These are phyloP conservation scores for Zygothrica quintamaculata DNA, from an alignment of 2,888 invertebrate genomes.

Conservation along the genomic window DNA sequence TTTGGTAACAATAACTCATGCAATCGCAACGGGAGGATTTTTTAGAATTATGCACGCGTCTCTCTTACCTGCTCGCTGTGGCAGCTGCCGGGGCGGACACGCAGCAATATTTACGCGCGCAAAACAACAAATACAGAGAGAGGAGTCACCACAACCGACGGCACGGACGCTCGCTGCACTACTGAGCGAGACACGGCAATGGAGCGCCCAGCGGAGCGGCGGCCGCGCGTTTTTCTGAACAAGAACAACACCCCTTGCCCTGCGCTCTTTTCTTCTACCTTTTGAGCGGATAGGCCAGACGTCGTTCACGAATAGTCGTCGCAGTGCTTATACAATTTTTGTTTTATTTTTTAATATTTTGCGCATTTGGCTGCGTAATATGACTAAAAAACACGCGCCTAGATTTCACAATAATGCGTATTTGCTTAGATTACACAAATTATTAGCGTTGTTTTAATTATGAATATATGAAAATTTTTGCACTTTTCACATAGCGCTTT, in stretches of 20 bases:
- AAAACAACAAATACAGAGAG: constrained; percentile 57
- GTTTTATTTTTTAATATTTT: constrained; percentile 47
- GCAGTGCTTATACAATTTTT: constrained; percentile 67
- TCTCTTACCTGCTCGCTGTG: constrained; percentile 64
- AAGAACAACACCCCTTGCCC: constrained; percentile 65
- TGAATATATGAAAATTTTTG: constrained; percentile 49
- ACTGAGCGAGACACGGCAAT: constrained; percentile 63
- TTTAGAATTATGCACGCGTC: constrained; percentile 57
- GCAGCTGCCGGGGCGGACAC: constrained; percentile 60
- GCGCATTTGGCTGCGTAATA: constrained; percentile 47
- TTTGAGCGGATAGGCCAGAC: constrained; percentile 44
- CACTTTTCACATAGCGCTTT: constrained; percentile 64
- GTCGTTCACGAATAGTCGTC: constrained; percentile 41
- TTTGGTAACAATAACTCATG: constrained; percentile 30
- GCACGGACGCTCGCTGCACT: constrained; percentile 79
- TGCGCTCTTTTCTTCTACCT: constrained; percentile 26
- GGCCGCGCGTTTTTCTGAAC: constrained; percentile 65
- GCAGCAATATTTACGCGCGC: constrained; percentile 71
- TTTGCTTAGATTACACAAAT: constrained; percentile 23
- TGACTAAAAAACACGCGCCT: constrained; percentile 11
- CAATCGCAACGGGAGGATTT: constrained; percentile 16
- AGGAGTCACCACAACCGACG: constrained; percentile 63
- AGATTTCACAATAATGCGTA: constrained; percentile 55
- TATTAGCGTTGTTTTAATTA: constrained; percentile 24
- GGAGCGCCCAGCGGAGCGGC: constrained; percentile 74